phyloP scores from a whole-genome alignment of 2,113 vertebrate genomes.

The Fulica atra region DNA sequence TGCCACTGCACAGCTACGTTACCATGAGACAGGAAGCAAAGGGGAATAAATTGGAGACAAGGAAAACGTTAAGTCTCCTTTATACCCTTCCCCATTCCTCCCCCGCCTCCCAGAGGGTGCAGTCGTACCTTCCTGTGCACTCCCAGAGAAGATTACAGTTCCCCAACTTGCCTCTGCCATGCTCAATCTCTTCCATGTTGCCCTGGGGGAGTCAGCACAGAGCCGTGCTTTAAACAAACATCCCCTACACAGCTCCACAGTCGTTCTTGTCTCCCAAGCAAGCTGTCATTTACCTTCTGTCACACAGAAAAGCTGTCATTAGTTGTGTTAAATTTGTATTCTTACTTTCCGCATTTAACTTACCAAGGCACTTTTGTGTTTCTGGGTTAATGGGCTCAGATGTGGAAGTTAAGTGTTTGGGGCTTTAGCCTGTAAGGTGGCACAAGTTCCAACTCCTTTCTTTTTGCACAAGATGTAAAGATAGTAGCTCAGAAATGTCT shows the following conservation, averaged over 20 bases:
- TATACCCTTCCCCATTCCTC: fast-evolving
- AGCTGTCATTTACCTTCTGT: not conserved
- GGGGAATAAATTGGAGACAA: not conserved
- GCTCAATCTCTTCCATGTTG: fast-evolving
- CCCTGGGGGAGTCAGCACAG: not conserved
- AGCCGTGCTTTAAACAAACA: not conserved
- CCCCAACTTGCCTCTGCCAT: not conserved
- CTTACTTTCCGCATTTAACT: not conserved
- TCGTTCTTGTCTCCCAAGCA: not conserved
- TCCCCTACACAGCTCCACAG: fast-evolving
- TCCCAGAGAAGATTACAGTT: not conserved
- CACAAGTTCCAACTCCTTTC: not conserved
- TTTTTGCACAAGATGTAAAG: fast-evolving
- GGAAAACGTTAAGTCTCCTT: not conserved
- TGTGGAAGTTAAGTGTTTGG: not conserved
- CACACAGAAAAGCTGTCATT: not conserved
- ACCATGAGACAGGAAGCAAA: not conserved
- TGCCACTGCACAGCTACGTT: fast-evolving
- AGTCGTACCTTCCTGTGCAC: not conserved
- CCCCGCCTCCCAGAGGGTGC: not conserved
- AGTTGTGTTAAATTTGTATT: not conserved
- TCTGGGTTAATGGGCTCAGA: not conserved
- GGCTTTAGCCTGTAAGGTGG: not conserved
- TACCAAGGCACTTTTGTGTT: not conserved
- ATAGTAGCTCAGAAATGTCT: not conserved